Evolutionary conservation across 2,113 vertebrate genomes (phyloP).

Genomic region (Caranx ignobilis): DNA sequence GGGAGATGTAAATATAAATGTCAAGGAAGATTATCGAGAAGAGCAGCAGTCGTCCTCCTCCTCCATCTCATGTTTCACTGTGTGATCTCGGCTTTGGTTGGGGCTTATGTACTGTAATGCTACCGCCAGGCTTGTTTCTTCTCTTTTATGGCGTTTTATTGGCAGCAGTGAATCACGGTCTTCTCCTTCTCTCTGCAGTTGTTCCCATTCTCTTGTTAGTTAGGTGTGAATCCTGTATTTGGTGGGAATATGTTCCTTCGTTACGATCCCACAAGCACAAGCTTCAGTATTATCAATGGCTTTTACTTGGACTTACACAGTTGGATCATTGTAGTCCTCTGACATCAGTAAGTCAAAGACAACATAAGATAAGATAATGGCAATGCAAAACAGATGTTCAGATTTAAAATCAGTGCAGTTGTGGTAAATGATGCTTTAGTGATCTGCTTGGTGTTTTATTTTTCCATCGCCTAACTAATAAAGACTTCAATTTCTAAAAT

Average conservation of each 20-base stretch:
- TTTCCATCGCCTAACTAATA: background rate
- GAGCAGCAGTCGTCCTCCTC: constrained; percentile 8
- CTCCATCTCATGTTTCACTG: constrained; percentile 29
- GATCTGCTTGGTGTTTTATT: background rate
- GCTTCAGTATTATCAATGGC: background rate
- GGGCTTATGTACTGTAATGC: constrained; percentile 31
- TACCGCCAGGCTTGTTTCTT: constrained; percentile 43
- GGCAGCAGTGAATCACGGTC: constrained; percentile 70
- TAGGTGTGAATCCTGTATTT: constrained; percentile 28
- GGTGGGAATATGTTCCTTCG: background rate
- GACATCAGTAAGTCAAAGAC: background rate
- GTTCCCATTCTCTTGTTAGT: constrained; percentile 46
- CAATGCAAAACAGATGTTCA: background rate
- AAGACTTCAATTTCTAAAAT: background rate
- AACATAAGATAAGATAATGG: background rate
- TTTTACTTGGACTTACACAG: background rate
- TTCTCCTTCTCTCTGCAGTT: constrained; percentile 62
- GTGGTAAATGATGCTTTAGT: background rate
- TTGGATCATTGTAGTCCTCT: background rate
- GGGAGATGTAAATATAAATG: constrained; percentile 41
- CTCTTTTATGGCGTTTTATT: constrained; percentile 63
- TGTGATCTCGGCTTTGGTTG: constrained; percentile 27
- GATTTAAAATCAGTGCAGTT: background rate
- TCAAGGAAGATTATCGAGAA: constrained; percentile 38
- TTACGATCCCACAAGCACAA: background rate